phyloP scores from a whole-genome alignment of 2,797 vertebrate species.

The Coluber constrictor region DNA sequence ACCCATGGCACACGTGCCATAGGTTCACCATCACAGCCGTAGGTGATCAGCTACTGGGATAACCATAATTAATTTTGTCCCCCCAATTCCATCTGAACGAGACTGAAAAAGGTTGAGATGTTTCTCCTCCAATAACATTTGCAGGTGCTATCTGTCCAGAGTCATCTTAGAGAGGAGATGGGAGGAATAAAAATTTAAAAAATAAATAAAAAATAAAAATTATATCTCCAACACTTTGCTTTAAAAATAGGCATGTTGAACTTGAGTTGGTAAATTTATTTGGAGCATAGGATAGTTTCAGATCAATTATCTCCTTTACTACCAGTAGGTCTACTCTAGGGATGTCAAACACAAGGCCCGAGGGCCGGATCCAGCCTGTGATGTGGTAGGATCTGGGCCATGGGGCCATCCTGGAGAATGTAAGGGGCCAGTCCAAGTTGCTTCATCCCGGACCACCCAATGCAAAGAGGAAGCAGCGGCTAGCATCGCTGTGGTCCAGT shows the following conservation, averaged over 20 bases:
- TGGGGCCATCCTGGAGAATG: too few relatives aligned
- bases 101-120: neutral
- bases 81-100: neutral
- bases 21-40: too few relatives aligned
- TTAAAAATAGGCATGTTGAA: neutral
- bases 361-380: too few relatives aligned
- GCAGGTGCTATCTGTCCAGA: neutral
- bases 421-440: too few relatives aligned
- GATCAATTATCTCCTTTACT: neutral
- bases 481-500: too few relatives aligned
- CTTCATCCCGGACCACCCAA: too few relatives aligned
- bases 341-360: too few relatives aligned
- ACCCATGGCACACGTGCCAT: too few relatives aligned
- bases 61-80: neutral
- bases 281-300: neutral
- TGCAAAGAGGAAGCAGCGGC: too few relatives aligned
- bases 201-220: neutral
- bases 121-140: neutral
- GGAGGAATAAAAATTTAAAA: neutral
- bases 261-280: neutral
- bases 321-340: neutral
- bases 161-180: neutral
- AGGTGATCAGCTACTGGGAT: neutral
- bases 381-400: too few relatives aligned
- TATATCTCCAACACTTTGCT: neutral